These are phyloP conservation scores for Drosophila phalerata DNA, from an alignment of 2,888 invertebrate genomes.

Conservation along the genomic window DNA sequence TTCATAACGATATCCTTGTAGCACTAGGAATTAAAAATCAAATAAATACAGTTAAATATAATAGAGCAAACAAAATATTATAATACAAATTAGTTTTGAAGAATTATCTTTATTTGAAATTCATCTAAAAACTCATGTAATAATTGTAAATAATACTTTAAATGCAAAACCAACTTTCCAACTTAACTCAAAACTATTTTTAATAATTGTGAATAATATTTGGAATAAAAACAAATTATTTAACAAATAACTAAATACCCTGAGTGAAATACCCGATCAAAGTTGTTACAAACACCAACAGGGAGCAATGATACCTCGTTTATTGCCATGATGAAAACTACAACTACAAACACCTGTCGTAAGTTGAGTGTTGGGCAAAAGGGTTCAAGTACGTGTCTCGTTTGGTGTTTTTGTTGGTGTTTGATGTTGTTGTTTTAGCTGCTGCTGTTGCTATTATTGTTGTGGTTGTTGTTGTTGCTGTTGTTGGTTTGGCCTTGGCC, in stretches of 20 bases:
- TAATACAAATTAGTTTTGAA: no score
- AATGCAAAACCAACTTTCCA: no score
- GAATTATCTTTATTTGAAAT: no score
- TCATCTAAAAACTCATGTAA: no score
- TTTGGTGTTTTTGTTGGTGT: slow-evolving; percentile 48
- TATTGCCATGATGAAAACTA: slow-evolving; percentile 38
- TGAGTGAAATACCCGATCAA: not conserved
- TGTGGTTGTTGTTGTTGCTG: slow-evolving; percentile 36
- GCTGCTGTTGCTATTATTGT: no score
- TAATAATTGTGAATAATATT: no score
- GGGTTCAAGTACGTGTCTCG: slow-evolving; percentile 76
- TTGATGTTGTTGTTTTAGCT: slow-evolving; percentile 28
- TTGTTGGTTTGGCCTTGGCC: slow-evolving; percentile 59
- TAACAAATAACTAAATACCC: not conserved
- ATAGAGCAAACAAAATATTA: no score
- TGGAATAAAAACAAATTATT: not conserved
- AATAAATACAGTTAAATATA: no score
- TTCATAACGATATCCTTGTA: no score
- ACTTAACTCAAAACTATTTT: no score
- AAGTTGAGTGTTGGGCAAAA: slow-evolving; percentile 71
- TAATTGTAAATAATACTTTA: no score
- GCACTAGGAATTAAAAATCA: no score
- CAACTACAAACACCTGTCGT: slow-evolving; percentile 67
- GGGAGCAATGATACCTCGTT: slow-evolving; percentile 3
- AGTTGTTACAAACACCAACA: slow-evolving; percentile 5